phyloP scores from a whole-genome alignment of 2,797 vertebrate genomes.

The Ptychadena robeensis region DNA sequence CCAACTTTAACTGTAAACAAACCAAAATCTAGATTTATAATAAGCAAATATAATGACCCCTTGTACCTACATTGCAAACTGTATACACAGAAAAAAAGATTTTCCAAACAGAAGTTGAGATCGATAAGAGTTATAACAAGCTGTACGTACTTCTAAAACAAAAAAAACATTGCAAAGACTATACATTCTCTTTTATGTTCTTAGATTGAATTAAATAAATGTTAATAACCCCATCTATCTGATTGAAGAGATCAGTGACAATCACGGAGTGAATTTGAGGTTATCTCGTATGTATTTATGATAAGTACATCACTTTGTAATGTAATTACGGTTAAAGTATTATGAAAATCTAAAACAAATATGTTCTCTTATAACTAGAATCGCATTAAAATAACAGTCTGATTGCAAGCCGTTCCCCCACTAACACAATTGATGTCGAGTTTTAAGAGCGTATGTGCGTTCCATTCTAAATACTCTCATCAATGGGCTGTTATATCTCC shows the following conservation, averaged over 20 bases:
- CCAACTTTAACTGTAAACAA: too few species aligned
- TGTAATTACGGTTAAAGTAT: conserved; percentile 10
- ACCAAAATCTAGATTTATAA: too few species aligned
- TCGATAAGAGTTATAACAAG: background rate
- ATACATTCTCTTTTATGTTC: background rate
- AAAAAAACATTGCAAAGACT: background rate
- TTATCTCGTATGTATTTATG: conserved; percentile 22
- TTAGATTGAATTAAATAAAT: conserved; percentile 25
- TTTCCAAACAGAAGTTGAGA: background rate
- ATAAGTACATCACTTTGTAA: conserved; percentile 29
- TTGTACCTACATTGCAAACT: background rate
- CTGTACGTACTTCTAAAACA: too few species aligned
- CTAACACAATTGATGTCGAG: conserved; percentile 65
- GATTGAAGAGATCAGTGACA: conserved; percentile 21
- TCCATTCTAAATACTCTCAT: conserved; percentile 71
- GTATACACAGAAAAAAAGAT: too few species aligned
- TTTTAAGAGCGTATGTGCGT: conserved; percentile 71
- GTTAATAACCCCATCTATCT: background rate
- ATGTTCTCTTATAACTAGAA: conserved; percentile 32
- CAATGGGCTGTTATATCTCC: conserved; percentile 69
- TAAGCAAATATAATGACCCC: too few species aligned
- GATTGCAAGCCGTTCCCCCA: conserved; percentile 67
- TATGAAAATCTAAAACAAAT: conserved; percentile 43
- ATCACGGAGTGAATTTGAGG: background rate
- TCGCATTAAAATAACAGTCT: conserved; percentile 61